A percentile compares a stretch with the other conserved stretches of the same genome.
Evolutionary conservation across 23 tunicate species (phyloP).

Genomic region (Aplidium turbinatum): DNA sequence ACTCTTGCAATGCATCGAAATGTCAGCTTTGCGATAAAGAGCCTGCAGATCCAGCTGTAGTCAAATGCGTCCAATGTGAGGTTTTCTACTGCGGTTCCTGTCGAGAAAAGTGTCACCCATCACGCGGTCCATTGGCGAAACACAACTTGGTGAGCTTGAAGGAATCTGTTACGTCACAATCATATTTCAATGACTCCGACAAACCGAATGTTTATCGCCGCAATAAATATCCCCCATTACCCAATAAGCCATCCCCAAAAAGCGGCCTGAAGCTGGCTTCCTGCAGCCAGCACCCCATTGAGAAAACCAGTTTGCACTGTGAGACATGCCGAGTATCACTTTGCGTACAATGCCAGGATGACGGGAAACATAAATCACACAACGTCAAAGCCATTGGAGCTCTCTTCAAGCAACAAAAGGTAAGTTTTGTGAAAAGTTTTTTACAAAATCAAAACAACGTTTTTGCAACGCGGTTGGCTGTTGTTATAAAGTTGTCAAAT

Average conservation of each 20-base stretch:
- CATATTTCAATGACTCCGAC: not conserved
- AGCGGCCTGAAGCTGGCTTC: constrained; percentile 59
- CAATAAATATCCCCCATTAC: constrained; percentile 42
- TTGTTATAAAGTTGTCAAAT: no score
- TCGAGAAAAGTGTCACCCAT: constrained; percentile 69
- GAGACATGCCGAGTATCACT: constrained; percentile 69
- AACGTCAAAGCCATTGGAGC: constrained; percentile 79
- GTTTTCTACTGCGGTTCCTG: constrained; percentile 70
- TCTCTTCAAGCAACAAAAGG: constrained; percentile 66
- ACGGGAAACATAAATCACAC: constrained; percentile 76
- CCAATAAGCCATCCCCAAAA: constrained; percentile 45
- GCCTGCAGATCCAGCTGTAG: constrained; percentile 33
- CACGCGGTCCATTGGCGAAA: constrained; percentile 80
- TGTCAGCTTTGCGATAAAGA: constrained; percentile 75
- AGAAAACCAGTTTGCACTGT: constrained; percentile 70
- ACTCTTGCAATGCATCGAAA: not conserved
- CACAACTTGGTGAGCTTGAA: constrained; percentile 39
- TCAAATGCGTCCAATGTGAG: constrained; percentile 78
- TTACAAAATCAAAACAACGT: no score
- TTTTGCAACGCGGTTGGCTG: no score
- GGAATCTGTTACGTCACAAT: not conserved
- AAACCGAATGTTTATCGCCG: constrained; percentile 35
- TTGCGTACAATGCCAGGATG: constrained; percentile 83
- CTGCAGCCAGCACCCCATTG: constrained; percentile 64
- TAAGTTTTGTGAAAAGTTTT: no score